phyloP scores from a whole-genome alignment of 2,888 invertebrate species.

The Dryococelus australis region DNA sequence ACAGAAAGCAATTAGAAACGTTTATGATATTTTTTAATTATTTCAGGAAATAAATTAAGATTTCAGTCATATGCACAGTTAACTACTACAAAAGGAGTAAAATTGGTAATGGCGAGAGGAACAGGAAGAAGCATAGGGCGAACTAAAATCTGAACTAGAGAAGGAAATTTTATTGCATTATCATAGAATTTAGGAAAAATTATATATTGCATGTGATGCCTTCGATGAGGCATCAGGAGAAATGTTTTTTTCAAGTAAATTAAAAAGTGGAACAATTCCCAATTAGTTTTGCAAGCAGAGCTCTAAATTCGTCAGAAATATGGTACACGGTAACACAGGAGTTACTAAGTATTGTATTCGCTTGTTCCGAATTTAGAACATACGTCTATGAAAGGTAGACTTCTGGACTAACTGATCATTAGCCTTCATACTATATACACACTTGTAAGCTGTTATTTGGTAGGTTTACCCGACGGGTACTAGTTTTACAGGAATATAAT shows the following conservation, averaged over 20 bases:
- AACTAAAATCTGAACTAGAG: neutral
- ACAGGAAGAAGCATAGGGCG: neutral
- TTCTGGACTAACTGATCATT: neutral
- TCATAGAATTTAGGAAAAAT: neutral
- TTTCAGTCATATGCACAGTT: neutral
- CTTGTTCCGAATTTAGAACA: neutral
- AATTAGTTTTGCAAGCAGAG: neutral
- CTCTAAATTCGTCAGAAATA: neutral
- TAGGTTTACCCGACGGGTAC: neutral
- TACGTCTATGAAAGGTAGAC: neutral
- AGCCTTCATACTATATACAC: neutral
- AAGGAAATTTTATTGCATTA: neutral
- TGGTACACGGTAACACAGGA: neutral
- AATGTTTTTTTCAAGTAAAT: neutral
- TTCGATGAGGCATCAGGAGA: neutral
- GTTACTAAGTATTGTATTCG: neutral
- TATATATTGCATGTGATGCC: neutral
- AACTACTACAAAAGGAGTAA: neutral
- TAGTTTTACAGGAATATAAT: conserved; percentile 10
- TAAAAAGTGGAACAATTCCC: neutral
- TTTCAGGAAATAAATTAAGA: neutral
- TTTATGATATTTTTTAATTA: conserved; percentile 38
- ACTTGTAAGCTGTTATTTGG: neutral
- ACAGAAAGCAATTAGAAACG: conserved; percentile 48
- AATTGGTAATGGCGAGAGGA: neutral